Percentiles rank a stretch among this genome's conserved stretches.
These are phyloP conservation scores for Pseudochromis fuscus DNA, from an alignment of 2,797 vertebrate genomes.

Conservation along the genomic window DNA sequence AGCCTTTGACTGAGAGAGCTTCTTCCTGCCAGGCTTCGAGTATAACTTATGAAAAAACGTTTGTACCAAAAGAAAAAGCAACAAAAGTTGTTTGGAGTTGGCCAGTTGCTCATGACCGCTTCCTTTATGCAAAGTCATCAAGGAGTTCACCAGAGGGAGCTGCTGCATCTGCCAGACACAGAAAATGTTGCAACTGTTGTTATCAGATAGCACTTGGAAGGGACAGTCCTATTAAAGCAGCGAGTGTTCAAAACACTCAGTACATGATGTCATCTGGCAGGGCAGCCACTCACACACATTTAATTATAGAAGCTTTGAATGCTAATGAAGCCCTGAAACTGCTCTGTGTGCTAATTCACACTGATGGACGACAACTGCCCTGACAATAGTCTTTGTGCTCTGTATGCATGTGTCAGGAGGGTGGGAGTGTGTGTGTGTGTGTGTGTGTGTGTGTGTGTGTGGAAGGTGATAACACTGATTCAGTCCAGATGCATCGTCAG, in stretches of 20 bases:
- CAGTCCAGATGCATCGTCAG: slow-evolving; percentile 39
- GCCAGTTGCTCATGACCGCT: background rate
- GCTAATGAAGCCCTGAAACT: slow-evolving; percentile 63
- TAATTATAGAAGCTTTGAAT: slow-evolving; percentile 62
- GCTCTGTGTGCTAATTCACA: slow-evolving; percentile 75
- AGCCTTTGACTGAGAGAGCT: background rate
- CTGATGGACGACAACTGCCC: slow-evolving; percentile 60
- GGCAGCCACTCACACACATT: slow-evolving; percentile 39
- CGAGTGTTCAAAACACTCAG: slow-evolving; percentile 12
- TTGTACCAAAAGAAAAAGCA: background rate
- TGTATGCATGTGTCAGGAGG: slow-evolving; percentile 53
- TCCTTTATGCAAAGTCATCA: background rate
- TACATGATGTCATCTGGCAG: slow-evolving; percentile 51
- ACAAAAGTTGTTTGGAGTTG: background rate
- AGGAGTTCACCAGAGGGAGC: background rate
- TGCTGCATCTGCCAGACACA: background rate
- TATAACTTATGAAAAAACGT: background rate
- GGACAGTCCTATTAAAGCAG: slow-evolving; percentile 8
- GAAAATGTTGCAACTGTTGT: background rate
- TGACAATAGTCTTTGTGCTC: slow-evolving; percentile 67
- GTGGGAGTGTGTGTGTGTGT: slow-evolving; percentile 1
- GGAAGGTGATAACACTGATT: slow-evolving; percentile 50
- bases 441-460: background rate
- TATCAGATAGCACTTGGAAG: slow-evolving; percentile 11
- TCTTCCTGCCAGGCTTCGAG: background rate